phyloP scores from a whole-genome alignment of 2,113 vertebrate genomes.

The Thunnus thynnus region DNA sequence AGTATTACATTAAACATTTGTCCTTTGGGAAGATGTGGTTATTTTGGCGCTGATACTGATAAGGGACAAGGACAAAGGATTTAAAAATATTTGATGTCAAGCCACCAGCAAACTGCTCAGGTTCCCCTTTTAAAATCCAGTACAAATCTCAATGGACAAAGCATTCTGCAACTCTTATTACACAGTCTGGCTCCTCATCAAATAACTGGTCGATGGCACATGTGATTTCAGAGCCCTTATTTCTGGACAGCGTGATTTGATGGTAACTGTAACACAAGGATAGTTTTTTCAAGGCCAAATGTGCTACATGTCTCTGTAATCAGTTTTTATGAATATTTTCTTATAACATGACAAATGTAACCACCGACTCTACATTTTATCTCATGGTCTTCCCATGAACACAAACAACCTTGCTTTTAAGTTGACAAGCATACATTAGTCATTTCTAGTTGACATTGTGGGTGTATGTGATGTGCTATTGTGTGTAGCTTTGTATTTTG shows the following conservation, averaged over 20 bases:
- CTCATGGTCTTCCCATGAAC: no score
- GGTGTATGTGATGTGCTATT: no score
- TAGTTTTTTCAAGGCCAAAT: slow-evolving; percentile 28
- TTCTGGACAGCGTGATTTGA: slow-evolving; percentile 12
- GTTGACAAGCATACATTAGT: no score
- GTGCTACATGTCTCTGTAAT: neutral
- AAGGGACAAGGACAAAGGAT: slow-evolving; percentile 39
- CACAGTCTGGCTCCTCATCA: slow-evolving; percentile 28
- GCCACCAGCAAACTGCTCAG: slow-evolving; percentile 29
- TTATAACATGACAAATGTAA: neutral
- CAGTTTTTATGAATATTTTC: neutral
- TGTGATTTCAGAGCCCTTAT: slow-evolving; percentile 32
- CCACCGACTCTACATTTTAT: no score
- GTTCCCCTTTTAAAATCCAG: slow-evolving; percentile 40
- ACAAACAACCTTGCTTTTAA: no score
- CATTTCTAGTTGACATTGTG: no score
- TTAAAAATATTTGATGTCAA: slow-evolving; percentile 37
- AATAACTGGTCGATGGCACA: slow-evolving; percentile 22
- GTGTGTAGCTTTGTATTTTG: no score
- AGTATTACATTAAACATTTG: slow-evolving; percentile 7
- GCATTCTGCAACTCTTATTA: slow-evolving; percentile 42
- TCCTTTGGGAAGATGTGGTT: slow-evolving; percentile 34
- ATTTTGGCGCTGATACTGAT: slow-evolving; percentile 37
- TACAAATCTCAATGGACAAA: slow-evolving; percentile 11
- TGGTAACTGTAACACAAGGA: neutral